These are phyloP conservation scores for Brachystomella parvula DNA, from an alignment of 1,140 invertebrate genomes.

Conservation along the genomic window DNA sequence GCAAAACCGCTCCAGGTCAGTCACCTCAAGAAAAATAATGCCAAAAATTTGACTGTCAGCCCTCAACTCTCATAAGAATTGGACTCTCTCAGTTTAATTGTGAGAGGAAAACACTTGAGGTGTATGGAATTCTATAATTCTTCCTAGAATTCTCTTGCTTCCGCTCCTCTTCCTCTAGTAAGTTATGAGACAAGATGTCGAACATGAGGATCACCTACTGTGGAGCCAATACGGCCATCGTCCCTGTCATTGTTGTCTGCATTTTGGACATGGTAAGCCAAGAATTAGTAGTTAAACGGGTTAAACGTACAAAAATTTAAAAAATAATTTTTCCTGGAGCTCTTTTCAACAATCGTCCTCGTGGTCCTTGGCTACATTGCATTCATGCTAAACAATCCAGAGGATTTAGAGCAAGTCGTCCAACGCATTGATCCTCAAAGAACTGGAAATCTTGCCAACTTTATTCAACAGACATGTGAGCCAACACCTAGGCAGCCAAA, in stretches of 20 bases:
- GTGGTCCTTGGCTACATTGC: slow-evolving; percentile 4
- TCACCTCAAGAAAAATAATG: neutral
- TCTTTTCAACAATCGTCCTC: slow-evolving; percentile 9
- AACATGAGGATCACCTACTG: slow-evolving; percentile 7
- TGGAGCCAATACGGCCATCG: neutral
- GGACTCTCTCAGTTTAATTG: no score
- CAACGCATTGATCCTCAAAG: slow-evolving; percentile 14
- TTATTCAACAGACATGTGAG: slow-evolving; percentile 21
- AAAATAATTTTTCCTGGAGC: neutral
- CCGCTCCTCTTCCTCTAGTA: no score
- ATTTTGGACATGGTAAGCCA: slow-evolving; percentile 13
- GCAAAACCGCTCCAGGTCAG: neutral
- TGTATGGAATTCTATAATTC: neutral
- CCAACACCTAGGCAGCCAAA: neutral
- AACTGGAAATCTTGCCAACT: slow-evolving; percentile 19
- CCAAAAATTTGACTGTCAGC: neutral
- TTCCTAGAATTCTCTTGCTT: neutral
- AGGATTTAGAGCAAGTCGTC: slow-evolving; percentile 8
- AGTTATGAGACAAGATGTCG: slow-evolving; percentile 7
- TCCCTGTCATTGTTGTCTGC: slow-evolving; percentile 8
- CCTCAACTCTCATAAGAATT: no score
- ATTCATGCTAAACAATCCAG: slow-evolving; percentile 4
- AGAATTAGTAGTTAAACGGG: neutral
- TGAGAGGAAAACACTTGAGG: neutral
- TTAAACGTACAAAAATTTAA: neutral